Conservation (phyloP, 1,140 invertebrate genomes). For the Holotrichia oblita region DNA sequence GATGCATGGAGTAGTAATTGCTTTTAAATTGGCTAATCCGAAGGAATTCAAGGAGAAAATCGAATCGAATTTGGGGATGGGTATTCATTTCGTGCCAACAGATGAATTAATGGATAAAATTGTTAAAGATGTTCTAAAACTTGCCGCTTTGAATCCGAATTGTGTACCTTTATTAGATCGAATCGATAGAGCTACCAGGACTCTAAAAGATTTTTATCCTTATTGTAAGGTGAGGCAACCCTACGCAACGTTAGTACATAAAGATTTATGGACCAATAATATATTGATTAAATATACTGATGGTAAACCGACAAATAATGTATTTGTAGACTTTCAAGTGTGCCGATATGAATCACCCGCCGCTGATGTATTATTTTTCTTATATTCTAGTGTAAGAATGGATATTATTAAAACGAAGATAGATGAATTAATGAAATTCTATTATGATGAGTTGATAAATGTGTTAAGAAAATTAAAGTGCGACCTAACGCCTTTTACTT, state of each 20-base stretch:
- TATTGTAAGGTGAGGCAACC: conserved; percentile 50
- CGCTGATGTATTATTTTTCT: conserved; percentile 66
- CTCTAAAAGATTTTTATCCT: conserved; percentile 53
- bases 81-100: conserved; percentile 52
- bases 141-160: not conserved
- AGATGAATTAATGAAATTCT: conserved; percentile 62
- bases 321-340: conserved; percentile 71
- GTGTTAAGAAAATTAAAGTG: conserved; percentile 50
- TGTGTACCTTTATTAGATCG: not conserved
- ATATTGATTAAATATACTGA: conserved; percentile 53
- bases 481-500: conserved; percentile 46
- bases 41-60: conserved; percentile 60
- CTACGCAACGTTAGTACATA: conserved; percentile 46
- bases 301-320: conserved; percentile 60
- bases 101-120: conserved; percentile 50
- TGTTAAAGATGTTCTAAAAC: conserved; percentile 44
- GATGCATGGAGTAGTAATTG: conserved; percentile 61
- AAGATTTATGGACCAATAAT: conserved; percentile 48
- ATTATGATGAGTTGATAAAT: conserved; percentile 62
- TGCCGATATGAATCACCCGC: conserved; percentile 62
- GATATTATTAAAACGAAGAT: conserved; percentile 58
- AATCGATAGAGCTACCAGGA: conserved; percentile 56
- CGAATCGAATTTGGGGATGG: conserved; percentile 53
- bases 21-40: conserved; percentile 58
- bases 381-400: conserved; percentile 63